Base-by-base conservation (phyloP, 2,888 invertebrate genomes). In the Apodemia zela region DNA sequence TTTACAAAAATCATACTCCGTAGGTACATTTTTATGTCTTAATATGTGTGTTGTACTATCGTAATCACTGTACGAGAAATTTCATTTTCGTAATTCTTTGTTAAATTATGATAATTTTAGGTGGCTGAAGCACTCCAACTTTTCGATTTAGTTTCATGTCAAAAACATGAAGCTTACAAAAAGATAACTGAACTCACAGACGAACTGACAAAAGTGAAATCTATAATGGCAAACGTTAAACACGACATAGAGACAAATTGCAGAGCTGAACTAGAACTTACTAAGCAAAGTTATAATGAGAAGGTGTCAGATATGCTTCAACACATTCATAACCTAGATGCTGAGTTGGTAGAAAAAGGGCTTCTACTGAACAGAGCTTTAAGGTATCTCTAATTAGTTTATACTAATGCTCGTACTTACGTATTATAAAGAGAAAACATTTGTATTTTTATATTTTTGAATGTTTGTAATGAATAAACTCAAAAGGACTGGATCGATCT, bases 231-330 rank as follows among this genome's bases (percentile, higher is more conserved):
- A 0, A 89, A 87, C 61, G 83, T 93, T 0, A 90, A 93, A 76
- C 89, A 91, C 49, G 93, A 94, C 61, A 89, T 93, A 0, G 93
- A 94, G 66, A 75, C 82, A 0, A 91, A 88, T 67, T 89, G 93
- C 49, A 93, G 93, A 71, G 84, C 75, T n/a, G 94, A 96, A 78
- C 82, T 94, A 60, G 88, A 89, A 6, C 86, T 87, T 61, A 78
- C 94, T 0, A 94, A 91, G 74, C 86, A 92, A 3, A 92, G 92
- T 68, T 94, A 93, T 70, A 92, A 93, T 35, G 93, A 93, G 61
- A 94, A 94, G 75, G 78, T 93, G 15, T 84, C 93, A 59, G 93
- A 92, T 60, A 92, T 94, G 84, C 73, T 92, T 17, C 74, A 85
- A 11, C 93, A 94, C 68, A 91, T 94, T 13, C 91, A 91, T 70